Conservation (phyloP, 2,888 invertebrate species). For the Eubasilissa splendida region DNA sequence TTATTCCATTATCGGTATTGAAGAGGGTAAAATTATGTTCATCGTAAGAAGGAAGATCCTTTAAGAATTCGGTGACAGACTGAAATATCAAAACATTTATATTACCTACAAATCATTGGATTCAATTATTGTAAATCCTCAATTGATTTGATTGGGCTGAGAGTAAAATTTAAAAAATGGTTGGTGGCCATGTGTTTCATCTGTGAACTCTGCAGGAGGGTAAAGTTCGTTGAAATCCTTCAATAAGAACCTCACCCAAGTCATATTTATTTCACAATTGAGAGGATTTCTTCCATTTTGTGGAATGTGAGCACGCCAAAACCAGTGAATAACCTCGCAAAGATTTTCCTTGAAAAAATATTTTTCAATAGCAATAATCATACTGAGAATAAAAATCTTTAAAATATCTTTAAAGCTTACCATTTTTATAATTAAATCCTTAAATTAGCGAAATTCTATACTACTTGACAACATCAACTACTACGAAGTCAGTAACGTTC, state of each 20-base stretch:
- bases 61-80: conserved; percentile 92
- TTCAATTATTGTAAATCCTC: not conserved
- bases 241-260: not conserved
- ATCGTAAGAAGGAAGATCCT: conserved; percentile 92
- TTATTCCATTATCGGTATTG: conserved; percentile 88
- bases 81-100: conserved; percentile 65
- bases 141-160: not conserved
- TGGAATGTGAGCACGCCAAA: conserved; percentile 7
- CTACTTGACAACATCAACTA: conserved; percentile 55
- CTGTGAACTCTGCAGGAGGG: not conserved
- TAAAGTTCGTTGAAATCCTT: not conserved
- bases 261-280: conserved; percentile 27
- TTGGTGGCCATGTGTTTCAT: not conserved
- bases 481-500: conserved; percentile 46
- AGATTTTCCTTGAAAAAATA: not conserved
- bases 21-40: conserved; percentile 93
- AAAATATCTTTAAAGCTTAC: conserved; percentile 37
- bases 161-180: not conserved
- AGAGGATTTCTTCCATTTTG: conserved; percentile 42
- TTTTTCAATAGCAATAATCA: not conserved
- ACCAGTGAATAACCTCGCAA: conserved; percentile 25
- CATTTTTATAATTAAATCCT: conserved; percentile 39
- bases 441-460: conserved; percentile 28
- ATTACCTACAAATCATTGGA: conserved; percentile 10
- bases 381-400: not conserved